phyloP scores from a whole-genome alignment of 2,113 vertebrate species.

The Psilopsiagon aurifrons region DNA sequence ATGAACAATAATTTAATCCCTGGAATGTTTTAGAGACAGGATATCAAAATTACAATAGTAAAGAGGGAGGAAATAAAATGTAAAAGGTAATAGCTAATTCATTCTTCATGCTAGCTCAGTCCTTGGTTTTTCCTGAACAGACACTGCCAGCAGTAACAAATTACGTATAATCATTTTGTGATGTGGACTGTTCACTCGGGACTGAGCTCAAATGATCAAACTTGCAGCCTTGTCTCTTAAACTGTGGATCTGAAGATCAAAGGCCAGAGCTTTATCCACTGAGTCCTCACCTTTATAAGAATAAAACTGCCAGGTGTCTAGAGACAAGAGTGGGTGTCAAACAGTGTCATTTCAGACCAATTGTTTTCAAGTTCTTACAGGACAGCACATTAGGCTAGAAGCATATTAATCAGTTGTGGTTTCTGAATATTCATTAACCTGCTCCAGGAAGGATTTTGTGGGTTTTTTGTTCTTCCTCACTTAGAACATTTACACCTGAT shows the following conservation, averaged over 20 bases:
- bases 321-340: conserved; percentile 19
- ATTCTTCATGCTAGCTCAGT: conserved; percentile 58
- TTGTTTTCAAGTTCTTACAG: conserved; percentile 57
- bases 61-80: conserved; percentile 68
- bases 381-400: conserved; percentile 55
- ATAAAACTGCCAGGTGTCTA: conserved; percentile 51
- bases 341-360: conserved; percentile 48
- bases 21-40: conserved; percentile 52
- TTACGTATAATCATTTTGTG: conserved; percentile 53
- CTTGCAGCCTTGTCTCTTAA: conserved; percentile 43
- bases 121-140: conserved; percentile 69
- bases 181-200: conserved; percentile 17
- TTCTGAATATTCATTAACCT: conserved; percentile 51
- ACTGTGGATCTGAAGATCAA: conserved; percentile 8
- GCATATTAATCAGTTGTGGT: conserved; percentile 52
- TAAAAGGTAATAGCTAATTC: conserved; percentile 66
- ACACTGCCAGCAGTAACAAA: conserved; percentile 56
- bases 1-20: conserved; percentile 50
- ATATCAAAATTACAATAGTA: conserved; percentile 68
- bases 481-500: neutral
- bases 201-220: conserved; percentile 55
- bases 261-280: conserved; percentile 36
- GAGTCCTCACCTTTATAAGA: conserved; percentile 43
- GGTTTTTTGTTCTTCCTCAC: neutral
- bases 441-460: conserved; percentile 6